A percentile compares a stretch with the other conserved stretches of the same genome.
These are phyloP conservation scores for Patella pellucida DNA, from an alignment of 2,888 invertebrate genomes.

Conservation along the genomic window DNA sequence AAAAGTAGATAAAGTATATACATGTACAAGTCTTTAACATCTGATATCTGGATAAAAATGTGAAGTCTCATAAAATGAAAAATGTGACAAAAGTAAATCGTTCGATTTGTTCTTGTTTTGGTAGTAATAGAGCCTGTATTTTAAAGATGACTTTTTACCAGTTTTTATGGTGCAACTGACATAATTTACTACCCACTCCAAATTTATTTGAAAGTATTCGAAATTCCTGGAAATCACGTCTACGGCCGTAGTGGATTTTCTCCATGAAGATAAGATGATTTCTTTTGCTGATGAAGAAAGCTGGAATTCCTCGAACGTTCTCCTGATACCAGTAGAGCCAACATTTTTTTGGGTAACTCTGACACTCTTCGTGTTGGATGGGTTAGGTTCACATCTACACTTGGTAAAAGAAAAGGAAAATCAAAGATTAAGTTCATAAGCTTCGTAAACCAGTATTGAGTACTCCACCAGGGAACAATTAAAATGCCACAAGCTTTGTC, in stretches of 20 bases:
- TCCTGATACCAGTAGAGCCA: not conserved
- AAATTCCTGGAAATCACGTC: too few species aligned
- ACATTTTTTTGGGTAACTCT: not conserved
- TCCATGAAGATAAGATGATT: conserved; percentile 16
- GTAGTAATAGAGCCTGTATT: too few species aligned
- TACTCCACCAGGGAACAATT: conserved; percentile 25
- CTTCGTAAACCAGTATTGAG: conserved; percentile 21
- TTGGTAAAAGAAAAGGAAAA: conserved; percentile 2
- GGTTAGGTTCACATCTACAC: not conserved
- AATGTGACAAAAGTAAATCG: too few species aligned
- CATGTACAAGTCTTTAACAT: too few species aligned
- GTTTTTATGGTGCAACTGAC: too few species aligned
- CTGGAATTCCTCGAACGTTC: not conserved
- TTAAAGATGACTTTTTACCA: too few species aligned
- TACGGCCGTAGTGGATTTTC: conserved; percentile 2
- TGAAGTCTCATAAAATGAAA: too few species aligned
- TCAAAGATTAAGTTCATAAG: conserved; percentile 3
- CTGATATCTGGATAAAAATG: too few species aligned
- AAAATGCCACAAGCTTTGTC: conserved; percentile 26
- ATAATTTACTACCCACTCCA: too few species aligned
- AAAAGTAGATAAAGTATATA: too few species aligned
- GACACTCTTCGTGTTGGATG: conserved; percentile 3
- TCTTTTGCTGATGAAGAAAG: conserved; percentile 6
- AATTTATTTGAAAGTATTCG: too few species aligned
- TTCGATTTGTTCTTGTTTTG: too few species aligned